phyloP scores from a whole-genome alignment of 2,888 invertebrate species.

The Mechanitis messenoides region DNA sequence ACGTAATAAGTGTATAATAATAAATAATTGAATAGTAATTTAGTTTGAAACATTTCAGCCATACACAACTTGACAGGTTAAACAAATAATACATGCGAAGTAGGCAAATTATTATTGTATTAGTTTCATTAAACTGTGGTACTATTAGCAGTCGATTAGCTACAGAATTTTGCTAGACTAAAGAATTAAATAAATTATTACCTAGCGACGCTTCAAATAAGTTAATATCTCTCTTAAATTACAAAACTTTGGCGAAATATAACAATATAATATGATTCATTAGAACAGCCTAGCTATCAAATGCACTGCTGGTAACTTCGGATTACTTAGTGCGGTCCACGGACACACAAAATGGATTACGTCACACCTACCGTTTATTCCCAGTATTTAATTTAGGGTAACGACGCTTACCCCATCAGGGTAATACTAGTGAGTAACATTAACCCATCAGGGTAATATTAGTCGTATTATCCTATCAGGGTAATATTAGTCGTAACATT shows the following conservation, averaged over 20 bases:
- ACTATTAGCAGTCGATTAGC: slow-evolving; percentile 51
- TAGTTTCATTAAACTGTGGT: slow-evolving; percentile 59
- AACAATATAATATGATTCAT: slow-evolving; percentile 60
- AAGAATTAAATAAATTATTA: slow-evolving; percentile 45
- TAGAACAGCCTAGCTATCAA: slow-evolving; percentile 53
- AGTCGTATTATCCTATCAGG: no score
- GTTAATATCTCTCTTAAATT: slow-evolving; percentile 61
- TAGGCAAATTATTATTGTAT: slow-evolving; percentile 72
- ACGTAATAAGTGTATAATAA: slow-evolving; percentile 78
- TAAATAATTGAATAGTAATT: slow-evolving; percentile 77
- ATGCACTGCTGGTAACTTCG: slow-evolving; percentile 41
- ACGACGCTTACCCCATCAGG: not conserved
- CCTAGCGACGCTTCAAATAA: slow-evolving; percentile 60
- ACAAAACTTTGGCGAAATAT: slow-evolving; percentile 70
- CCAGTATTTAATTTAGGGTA: slow-evolving; percentile 2
- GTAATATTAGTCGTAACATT: no score
- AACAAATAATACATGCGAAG: slow-evolving; percentile 65
- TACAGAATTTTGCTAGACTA: slow-evolving; percentile 37
- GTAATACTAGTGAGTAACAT: no score
- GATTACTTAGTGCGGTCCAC: slow-evolving; percentile 23
- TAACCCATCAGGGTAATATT: no score
- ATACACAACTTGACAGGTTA: slow-evolving; percentile 70
- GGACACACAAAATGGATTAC: slow-evolving; percentile 22
- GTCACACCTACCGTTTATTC: not conserved
- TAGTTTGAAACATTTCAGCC: slow-evolving; percentile 74